These are phyloP conservation scores for Wiebesia pumilae DNA, from an alignment of 1,140 invertebrate genomes.

Conservation along the genomic window DNA sequence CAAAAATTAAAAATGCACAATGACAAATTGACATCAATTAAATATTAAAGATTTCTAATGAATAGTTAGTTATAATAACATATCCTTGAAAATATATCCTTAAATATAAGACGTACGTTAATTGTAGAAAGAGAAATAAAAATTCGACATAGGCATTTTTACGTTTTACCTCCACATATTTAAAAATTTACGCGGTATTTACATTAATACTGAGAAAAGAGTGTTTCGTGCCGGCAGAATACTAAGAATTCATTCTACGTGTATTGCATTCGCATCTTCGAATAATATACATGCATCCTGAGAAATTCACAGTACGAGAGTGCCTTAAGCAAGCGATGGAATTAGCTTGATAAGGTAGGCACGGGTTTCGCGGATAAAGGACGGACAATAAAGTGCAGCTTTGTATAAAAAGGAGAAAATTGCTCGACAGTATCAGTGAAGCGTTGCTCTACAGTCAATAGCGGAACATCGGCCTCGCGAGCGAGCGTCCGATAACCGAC, in stretches of 20 bases:
- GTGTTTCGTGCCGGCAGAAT: background rate
- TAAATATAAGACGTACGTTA: too few relatives aligned
- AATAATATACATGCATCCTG: background rate
- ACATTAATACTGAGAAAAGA: background rate
- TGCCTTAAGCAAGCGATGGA: background rate
- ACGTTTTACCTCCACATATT: too few relatives aligned
- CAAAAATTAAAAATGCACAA: too few relatives aligned
- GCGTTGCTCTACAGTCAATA: too few relatives aligned
- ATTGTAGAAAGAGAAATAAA: background rate
- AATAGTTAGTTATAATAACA: too few relatives aligned
- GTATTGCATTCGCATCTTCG: constrained; percentile 5
- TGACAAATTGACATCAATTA: too few relatives aligned
- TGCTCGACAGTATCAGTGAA: background rate
- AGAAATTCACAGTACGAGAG: background rate
- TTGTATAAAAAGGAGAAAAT: background rate
- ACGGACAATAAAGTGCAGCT: background rate
- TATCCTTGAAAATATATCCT: too few relatives aligned
- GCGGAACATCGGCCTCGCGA: too few relatives aligned
- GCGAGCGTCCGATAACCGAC: background rate
- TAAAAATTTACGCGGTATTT: background rate
- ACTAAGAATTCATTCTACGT: background rate
- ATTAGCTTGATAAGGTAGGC: background rate
- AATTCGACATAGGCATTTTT: too few relatives aligned
- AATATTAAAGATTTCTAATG: too few relatives aligned
- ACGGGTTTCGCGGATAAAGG: background rate